Conservation (phyloP, 2,888 invertebrate species). For the Agriotes lineatus region DNA sequence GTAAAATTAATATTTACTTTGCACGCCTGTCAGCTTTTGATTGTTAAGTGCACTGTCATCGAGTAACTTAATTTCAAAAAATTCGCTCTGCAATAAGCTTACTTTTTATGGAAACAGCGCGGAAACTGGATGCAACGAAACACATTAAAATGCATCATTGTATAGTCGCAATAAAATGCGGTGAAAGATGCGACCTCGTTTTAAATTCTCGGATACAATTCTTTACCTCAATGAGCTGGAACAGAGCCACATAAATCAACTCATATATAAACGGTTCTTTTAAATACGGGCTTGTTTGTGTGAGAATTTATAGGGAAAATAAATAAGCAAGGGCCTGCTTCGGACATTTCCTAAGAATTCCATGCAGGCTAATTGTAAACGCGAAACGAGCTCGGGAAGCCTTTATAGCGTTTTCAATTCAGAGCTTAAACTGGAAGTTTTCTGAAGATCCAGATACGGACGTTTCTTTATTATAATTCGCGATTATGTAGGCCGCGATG, state of each 20-base stretch:
- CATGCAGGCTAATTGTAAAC: slow-evolving; percentile 8
- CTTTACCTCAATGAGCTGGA: slow-evolving; percentile 33
- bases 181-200: slow-evolving; percentile 33
- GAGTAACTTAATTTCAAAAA: no score
- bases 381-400: neutral
- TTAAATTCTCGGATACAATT: slow-evolving; percentile 30
- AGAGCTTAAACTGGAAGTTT: neutral
- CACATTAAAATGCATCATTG: neutral
- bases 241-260: slow-evolving; percentile 31
- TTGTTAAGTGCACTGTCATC: no score
- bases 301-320: slow-evolving; percentile 21
- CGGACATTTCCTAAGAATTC: slow-evolving; percentile 18
- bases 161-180: slow-evolving; percentile 7
- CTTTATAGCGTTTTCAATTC: neutral
- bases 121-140: neutral
- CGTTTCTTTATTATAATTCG: neutral
- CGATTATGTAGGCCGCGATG: neutral
- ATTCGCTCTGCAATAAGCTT: no score
- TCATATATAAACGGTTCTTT: slow-evolving; percentile 23
- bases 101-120: no score
- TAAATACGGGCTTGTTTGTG: slow-evolving; percentile 21
- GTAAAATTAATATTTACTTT: no score
- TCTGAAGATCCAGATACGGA: neutral
- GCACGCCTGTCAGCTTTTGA: no score
- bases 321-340: slow-evolving; percentile 12